A percentile compares a stretch with the other conserved stretches of the same genome.
Conservation (phyloP, 1,140 invertebrate species). For the Drosophila pectinifera region DNA sequence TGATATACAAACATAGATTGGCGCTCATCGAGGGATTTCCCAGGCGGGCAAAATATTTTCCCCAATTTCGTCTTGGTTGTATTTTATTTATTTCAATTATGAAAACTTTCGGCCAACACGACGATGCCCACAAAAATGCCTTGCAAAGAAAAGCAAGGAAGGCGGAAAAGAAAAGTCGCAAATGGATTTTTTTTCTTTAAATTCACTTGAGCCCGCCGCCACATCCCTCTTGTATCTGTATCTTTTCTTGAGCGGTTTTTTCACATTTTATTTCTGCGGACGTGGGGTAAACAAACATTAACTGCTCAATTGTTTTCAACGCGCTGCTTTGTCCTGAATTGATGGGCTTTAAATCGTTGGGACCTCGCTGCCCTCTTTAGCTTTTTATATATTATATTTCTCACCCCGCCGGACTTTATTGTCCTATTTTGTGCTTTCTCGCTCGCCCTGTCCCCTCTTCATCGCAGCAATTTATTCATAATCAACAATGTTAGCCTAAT, state of each 20-base stretch:
- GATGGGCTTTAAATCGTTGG: conserved; percentile 78
- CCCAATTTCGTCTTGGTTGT: conserved; percentile 25
- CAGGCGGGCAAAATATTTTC: conserved; percentile 47
- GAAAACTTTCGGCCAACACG: conserved; percentile 59
- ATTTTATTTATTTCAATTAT: conserved; percentile 81
- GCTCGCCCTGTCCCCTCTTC: conserved; percentile 13
- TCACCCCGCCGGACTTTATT: conserved; percentile 11
- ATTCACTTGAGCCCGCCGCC: conserved; percentile 31
- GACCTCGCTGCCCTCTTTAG: neutral
- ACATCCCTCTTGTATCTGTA: conserved; percentile 24
- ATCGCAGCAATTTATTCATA: conserved; percentile 64
- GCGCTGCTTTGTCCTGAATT: conserved; percentile 73
- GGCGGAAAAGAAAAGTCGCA: conserved; percentile 27
- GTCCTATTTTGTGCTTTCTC: conserved; percentile 6
- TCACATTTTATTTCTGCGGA: conserved; percentile 48
- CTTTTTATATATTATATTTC: conserved; percentile 11
- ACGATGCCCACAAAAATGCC: conserved; percentile 28
- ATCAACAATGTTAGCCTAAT: conserved; percentile 63
- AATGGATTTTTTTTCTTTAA: conserved; percentile 52
- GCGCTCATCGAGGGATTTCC: conserved; percentile 52
- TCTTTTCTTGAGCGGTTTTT: conserved; percentile 11
- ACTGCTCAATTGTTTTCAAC: conserved; percentile 77
- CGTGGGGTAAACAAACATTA: conserved; percentile 75
- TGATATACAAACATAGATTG: conserved; percentile 73
- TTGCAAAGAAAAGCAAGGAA: conserved; percentile 1